Percentiles rank a stretch among this genome's conserved stretches.
phyloP scores from a whole-genome alignment of 2,888 invertebrate species.

The Mythimna pallens region DNA sequence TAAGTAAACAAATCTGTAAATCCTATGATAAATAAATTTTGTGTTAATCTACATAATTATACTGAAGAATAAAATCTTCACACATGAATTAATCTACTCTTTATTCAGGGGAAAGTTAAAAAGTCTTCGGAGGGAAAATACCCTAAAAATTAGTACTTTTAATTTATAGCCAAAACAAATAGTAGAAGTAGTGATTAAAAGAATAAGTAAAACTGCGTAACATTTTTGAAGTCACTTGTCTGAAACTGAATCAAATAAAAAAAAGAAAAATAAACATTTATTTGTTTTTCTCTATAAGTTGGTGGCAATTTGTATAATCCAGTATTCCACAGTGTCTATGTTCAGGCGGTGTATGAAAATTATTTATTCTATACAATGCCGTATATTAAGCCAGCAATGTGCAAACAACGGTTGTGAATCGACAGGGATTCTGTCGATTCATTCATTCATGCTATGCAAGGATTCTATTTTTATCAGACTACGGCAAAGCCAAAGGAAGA shows the following conservation, averaged over 20 bases:
- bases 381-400: not conserved
- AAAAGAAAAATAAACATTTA: not conserved
- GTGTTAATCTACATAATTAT: slow-evolving; percentile 30
- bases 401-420: not conserved
- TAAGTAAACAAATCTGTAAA: slow-evolving; percentile 18
- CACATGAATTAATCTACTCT: slow-evolving; percentile 24
- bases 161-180: not conserved
- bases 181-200: not conserved
- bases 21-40: slow-evolving; percentile 2
- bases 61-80: slow-evolving; percentile 24
- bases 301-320: not conserved
- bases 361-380: not conserved
- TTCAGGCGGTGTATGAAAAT: not conserved
- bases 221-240: not conserved
- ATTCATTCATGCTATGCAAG: not conserved
- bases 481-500: too few relatives aligned
- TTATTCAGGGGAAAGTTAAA: too few relatives aligned
- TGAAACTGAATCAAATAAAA: not conserved
- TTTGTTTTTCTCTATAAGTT: not conserved
- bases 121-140: not conserved
- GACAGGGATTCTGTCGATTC: too few relatives aligned
- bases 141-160: not conserved
- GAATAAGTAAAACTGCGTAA: not conserved
- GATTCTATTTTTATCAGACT: not conserved
- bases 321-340: not conserved